phyloP scores from a whole-genome alignment of 2,888 invertebrate genomes.

The Eristalis arbustorum region DNA sequence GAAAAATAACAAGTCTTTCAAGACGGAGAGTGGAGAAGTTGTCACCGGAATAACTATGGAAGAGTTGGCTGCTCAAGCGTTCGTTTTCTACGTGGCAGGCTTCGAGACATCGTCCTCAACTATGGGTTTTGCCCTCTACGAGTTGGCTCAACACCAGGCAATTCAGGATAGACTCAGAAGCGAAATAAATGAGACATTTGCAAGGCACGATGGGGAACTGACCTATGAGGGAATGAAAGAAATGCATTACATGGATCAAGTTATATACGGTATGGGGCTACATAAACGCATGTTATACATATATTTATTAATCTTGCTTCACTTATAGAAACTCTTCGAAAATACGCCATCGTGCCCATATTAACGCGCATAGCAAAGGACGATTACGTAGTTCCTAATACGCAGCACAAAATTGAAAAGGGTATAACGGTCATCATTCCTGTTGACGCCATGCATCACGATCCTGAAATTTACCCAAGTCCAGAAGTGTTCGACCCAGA shows the following conservation, averaged over 20 bases:
- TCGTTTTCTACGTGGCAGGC: conserved; percentile 80
- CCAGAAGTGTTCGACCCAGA: conserved; percentile 84
- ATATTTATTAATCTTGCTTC: conserved; percentile 4
- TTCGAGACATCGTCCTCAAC: conserved; percentile 84
- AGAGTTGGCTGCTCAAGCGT: conserved; percentile 77
- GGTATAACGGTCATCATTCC: conserved; percentile 82
- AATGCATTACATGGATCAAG: conserved; percentile 75
- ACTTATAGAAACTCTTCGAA: conserved; percentile 81
- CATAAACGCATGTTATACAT: neutral
- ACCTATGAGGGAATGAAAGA: conserved; percentile 75
- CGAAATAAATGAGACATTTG: conserved; percentile 72
- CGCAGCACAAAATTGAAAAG: conserved; percentile 81
- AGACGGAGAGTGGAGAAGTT: conserved; percentile 69
- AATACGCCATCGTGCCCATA: conserved; percentile 82
- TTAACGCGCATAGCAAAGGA: conserved; percentile 81
- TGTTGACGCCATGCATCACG: conserved; percentile 82
- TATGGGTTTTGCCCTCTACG: conserved; percentile 81
- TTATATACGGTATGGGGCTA: conserved; percentile 77
- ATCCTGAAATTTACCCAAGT: conserved; percentile 83
- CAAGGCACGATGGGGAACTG: conserved; percentile 72
- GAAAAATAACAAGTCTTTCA: conserved; percentile 78
- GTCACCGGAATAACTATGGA: conserved; percentile 67
- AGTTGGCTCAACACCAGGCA: conserved; percentile 75
- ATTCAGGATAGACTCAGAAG: conserved; percentile 73
- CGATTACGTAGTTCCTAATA: conserved; percentile 81